phyloP scores from a whole-genome alignment of 2,113 vertebrate species.

The Tetraodon nigroviridis region DNA sequence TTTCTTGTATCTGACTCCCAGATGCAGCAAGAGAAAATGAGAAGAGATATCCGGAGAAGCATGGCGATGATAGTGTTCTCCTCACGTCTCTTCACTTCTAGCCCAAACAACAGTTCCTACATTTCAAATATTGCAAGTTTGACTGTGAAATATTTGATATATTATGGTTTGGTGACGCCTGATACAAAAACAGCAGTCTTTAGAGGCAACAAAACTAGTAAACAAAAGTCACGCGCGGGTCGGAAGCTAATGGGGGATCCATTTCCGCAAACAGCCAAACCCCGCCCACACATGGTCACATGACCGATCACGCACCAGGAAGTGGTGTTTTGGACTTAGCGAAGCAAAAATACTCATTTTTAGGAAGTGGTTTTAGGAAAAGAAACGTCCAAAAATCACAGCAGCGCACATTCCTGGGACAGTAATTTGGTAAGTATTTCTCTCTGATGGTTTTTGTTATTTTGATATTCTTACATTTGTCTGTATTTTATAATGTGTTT shows the following conservation, averaged over 20 bases:
- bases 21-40: conserved; percentile 13
- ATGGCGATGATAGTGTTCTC: conserved; percentile 11
- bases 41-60: conserved; percentile 7
- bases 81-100: background rate
- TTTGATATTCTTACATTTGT: background rate
- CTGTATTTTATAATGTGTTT: background rate
- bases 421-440: conserved; percentile 1
- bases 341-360: conserved; percentile 1
- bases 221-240: background rate
- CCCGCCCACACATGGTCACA: conserved; percentile 23
- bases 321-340: background rate
- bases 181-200: too few relatives aligned
- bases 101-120: too few relatives aligned
- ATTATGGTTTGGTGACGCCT: too few relatives aligned
- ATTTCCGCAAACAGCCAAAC: conserved; percentile 31
- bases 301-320: conserved; percentile 32
- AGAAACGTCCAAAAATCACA: conserved; percentile 31
- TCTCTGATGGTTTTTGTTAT: background rate
- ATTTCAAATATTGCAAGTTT: background rate
- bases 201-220: too few relatives aligned
- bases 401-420: background rate
- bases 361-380: conserved; percentile 28
- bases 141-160: background rate
- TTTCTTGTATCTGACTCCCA: conserved; percentile 59
- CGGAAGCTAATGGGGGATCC: background rate